Evolutionary conservation across 1,140 invertebrate species (phyloP).

Genomic region (Trichonephila clavipes): DNA sequence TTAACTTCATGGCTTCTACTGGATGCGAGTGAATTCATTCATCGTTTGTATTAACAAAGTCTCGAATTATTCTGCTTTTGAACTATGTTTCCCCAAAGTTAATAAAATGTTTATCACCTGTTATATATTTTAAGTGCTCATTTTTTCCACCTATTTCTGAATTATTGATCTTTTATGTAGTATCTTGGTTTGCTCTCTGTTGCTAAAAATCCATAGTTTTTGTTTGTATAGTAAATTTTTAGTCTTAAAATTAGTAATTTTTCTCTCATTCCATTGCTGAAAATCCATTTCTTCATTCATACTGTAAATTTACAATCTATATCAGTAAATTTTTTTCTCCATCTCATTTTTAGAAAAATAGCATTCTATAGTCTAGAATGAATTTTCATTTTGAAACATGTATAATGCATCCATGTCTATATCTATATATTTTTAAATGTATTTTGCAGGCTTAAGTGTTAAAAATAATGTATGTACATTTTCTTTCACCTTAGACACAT

Average conservation of each 20-base stretch:
- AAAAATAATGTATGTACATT: not conserved
- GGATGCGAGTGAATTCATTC: constrained; percentile 7
- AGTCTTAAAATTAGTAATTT: not conserved
- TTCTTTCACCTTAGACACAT: not conserved
- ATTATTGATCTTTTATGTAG: not conserved
- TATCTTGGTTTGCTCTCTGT: not conserved
- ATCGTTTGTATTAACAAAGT: not conserved
- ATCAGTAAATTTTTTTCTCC: not conserved
- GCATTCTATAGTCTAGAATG: no score
- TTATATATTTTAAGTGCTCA: not conserved
- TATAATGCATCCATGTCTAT: not conserved
- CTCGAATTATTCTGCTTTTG: not conserved
- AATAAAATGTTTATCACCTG: not conserved
- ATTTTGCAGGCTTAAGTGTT: not conserved
- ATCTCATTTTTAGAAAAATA: not conserved
- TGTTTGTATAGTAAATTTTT: not conserved
- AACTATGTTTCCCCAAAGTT: not conserved
- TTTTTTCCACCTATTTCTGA: not conserved
- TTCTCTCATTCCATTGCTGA: not conserved
- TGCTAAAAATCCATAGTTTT: not conserved
- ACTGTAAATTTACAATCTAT: not conserved
- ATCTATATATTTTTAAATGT: not conserved
- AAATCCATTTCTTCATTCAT: not conserved
- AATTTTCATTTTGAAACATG: not conserved
- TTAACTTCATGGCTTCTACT: not conserved